Evolutionary conservation across 1,140 invertebrate genomes (phyloP).

Genomic region (Lordiphosa collinella): DNA sequence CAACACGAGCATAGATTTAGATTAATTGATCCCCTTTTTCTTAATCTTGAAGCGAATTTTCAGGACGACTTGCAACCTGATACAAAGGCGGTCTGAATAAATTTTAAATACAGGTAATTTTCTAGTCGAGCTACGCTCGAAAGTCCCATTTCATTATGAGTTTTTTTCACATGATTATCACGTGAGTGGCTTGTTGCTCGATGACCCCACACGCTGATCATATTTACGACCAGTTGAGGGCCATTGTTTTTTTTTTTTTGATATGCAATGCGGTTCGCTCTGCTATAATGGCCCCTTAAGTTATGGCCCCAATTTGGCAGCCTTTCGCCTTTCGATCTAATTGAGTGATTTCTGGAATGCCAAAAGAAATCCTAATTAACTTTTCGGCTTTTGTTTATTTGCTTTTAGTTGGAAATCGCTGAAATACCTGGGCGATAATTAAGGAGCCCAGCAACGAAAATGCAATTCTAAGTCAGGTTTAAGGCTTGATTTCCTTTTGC

Average conservation of each 20-base stretch:
- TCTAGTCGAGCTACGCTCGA: not conserved
- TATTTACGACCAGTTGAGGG: constrained; percentile 24
- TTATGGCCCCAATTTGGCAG: constrained; percentile 57
- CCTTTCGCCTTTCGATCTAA: constrained; percentile 70
- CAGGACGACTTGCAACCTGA: no score
- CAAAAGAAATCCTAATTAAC: constrained; percentile 65
- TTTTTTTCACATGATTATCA: constrained; percentile 74
- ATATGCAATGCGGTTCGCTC: constrained; percentile 21
- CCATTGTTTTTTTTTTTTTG: constrained; percentile 20
- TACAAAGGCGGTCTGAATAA: no score
- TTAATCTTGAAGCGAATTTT: no score
- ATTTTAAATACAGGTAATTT: not conserved
- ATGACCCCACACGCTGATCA: constrained; percentile 42
- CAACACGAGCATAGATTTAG: no score
- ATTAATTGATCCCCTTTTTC: no score
- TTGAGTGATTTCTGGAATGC: constrained; percentile 67
- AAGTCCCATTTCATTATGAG: not conserved
- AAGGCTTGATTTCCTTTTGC: constrained; percentile 9
- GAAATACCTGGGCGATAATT: constrained; percentile 70
- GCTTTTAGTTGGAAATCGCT: constrained; percentile 48
- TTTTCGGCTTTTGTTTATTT: constrained; percentile 63
- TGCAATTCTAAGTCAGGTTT: constrained; percentile 15
- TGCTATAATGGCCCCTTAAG: constrained; percentile 17
- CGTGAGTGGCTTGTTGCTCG: constrained; percentile 43
- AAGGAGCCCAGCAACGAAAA: constrained; percentile 40